Evolutionary conservation across 1,140 invertebrate genomes (phyloP).

Genomic region (Drosophila prosaltans): DNA sequence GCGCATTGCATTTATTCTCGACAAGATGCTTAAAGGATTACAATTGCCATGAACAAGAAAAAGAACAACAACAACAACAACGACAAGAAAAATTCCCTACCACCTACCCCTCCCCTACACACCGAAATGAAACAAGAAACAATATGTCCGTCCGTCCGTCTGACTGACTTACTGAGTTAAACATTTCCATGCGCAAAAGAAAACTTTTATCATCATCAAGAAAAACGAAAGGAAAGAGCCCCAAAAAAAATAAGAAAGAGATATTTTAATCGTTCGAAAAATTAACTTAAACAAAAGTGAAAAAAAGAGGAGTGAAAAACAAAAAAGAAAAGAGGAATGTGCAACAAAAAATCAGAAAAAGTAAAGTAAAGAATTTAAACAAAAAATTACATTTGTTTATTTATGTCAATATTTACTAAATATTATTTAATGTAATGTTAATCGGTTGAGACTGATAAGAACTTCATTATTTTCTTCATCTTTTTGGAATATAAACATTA

Average conservation of each 20-base stretch:
- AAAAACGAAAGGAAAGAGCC: background rate
- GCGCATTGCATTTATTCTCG: slow-evolving; percentile 67
- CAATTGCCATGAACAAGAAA: slow-evolving; percentile 54
- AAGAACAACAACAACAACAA: background rate
- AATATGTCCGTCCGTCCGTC: background rate
- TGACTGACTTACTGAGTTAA: slow-evolving; percentile 14
- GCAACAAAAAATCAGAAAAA: no score
- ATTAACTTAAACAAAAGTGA: slow-evolving; percentile 5
- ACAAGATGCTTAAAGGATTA: slow-evolving; percentile 73
- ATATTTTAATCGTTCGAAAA: slow-evolving; percentile 6
- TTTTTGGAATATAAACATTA: no score
- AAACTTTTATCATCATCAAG: slow-evolving; percentile 20
- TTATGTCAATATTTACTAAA: no score
- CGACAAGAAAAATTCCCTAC: no score
- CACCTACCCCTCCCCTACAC: no score
- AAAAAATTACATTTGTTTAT: no score
- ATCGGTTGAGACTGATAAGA: no score
- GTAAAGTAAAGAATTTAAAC: no score
- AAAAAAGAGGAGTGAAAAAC: background rate
- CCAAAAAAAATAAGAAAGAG: background rate
- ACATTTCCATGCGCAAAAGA: slow-evolving; percentile 35
- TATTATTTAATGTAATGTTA: no score
- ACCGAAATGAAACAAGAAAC: background rate
- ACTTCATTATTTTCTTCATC: no score
- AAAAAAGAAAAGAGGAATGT: no score